phyloP scores from a whole-genome alignment of 2,888 invertebrate species.

The Nudaria mundana region DNA sequence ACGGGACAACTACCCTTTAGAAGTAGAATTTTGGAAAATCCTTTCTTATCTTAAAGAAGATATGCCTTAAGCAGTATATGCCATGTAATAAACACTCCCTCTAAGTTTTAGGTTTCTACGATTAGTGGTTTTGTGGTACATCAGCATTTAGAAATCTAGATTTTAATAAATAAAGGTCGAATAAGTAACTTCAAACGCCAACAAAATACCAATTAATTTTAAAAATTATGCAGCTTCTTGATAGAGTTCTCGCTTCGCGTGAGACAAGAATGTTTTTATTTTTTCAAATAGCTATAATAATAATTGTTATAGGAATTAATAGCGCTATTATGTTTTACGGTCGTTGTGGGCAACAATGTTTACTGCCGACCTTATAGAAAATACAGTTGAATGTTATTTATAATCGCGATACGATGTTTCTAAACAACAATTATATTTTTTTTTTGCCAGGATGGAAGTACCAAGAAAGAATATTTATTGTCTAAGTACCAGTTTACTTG shows the following conservation, averaged over 20 bases:
- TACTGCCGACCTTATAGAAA: constrained; percentile 36
- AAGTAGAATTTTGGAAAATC: no score
- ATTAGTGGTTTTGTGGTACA: no score
- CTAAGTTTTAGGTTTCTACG: no score
- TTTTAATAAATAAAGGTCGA: no score
- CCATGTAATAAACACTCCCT: no score
- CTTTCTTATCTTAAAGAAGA: no score
- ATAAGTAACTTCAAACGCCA: background rate
- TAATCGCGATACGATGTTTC: constrained; percentile 15
- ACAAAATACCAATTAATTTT: background rate
- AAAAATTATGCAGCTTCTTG: constrained; percentile 1
- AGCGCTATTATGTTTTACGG: constrained; percentile 13
- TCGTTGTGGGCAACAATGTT: constrained; percentile 36
- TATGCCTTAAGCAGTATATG: no score
- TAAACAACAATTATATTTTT: constrained; percentile 10
- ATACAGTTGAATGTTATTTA: constrained; percentile 33
- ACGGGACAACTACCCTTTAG: no score
- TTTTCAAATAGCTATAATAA: constrained; percentile 14
- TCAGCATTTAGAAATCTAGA: no score
- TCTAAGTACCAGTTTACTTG: no score
- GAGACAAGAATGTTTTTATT: constrained; percentile 4
- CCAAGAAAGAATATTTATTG: no score
- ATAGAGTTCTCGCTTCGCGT: constrained; percentile 7
- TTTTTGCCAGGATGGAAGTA: background rate
- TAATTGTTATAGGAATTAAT: constrained; percentile 23